These are phyloP conservation scores for Micronycteris hirsuta DNA, from an alignment of 2,113 vertebrate genomes.

Conservation along the genomic window DNA sequence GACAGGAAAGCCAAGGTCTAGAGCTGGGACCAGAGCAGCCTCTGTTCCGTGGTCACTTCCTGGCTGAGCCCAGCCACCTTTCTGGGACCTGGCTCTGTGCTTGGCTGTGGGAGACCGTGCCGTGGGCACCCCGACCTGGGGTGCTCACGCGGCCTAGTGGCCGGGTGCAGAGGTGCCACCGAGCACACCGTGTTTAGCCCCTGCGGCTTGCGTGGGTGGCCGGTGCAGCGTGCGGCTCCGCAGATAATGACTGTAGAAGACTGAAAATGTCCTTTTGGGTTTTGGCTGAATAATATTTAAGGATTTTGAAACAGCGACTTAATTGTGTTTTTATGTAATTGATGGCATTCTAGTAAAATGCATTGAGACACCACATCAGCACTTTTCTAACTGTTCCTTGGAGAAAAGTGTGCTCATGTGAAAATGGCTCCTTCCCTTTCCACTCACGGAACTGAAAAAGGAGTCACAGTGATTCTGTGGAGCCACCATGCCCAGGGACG, in stretches of 20 bases:
- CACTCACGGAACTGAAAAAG: constrained; percentile 40
- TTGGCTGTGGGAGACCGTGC: background rate
- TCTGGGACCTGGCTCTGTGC: background rate
- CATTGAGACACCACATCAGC: constrained; percentile 72
- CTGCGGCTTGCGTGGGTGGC: background rate
- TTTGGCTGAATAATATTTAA: constrained; percentile 75
- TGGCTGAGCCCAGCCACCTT: background rate
- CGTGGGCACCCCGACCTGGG: constrained; percentile 5
- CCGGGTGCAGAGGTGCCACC: background rate
- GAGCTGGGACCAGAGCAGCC: background rate
- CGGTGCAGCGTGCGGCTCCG: background rate
- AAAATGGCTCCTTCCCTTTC: constrained; percentile 73
- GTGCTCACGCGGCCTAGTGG: background rate
- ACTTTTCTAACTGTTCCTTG: constrained; percentile 74
- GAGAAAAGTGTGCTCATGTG: constrained; percentile 75
- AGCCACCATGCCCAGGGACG: constrained; percentile 20
- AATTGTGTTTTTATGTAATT: constrained; percentile 72
- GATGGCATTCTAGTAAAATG: constrained; percentile 62
- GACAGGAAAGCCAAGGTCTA: background rate
- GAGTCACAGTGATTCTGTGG: constrained; percentile 52
- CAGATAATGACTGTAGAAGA: constrained; percentile 4
- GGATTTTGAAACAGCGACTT: constrained; percentile 72
- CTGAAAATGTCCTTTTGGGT: constrained; percentile 47
- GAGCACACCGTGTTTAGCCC: too few relatives aligned
- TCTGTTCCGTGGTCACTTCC: background rate